phyloP scores from a whole-genome alignment of 2,888 invertebrate genomes.

The Argyra leucocephala region DNA sequence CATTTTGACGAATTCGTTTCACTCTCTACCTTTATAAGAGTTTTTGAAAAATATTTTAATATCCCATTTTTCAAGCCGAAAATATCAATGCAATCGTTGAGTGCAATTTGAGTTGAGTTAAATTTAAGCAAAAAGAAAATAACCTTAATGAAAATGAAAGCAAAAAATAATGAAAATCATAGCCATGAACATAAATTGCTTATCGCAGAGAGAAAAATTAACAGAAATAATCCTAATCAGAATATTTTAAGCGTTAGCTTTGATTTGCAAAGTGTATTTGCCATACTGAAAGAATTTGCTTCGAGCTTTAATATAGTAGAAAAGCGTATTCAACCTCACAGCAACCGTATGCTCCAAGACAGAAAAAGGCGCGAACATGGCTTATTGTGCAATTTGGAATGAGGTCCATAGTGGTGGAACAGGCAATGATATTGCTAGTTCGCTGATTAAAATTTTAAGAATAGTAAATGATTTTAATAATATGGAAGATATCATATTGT shows the following conservation, averaged over 20 bases:
- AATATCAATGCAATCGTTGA: neutral
- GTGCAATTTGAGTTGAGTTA: neutral
- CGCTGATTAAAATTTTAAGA: constrained; percentile 19
- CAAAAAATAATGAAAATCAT: neutral
- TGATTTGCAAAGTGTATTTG: neutral
- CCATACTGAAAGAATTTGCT: neutral
- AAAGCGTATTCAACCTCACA: neutral
- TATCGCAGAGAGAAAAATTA: neutral
- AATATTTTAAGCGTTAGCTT: neutral
- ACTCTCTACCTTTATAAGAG: neutral
- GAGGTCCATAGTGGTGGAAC: constrained; percentile 16
- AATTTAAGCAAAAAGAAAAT: neutral
- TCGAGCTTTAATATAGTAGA: constrained; percentile 1
- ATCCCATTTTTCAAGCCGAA: neutral
- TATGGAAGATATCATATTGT: constrained; percentile 19
- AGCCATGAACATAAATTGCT: neutral
- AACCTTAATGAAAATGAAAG: neutral
- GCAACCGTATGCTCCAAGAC: neutral
- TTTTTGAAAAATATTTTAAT: constrained; percentile 1
- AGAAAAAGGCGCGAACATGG: neutral
- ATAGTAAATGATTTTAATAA: constrained; percentile 14
- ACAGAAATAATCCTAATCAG: neutral
- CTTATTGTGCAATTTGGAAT: constrained; percentile 14
- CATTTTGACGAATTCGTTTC: too few species aligned
- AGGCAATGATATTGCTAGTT: constrained; percentile 19